Evolutionary conservation across 2,888 invertebrate genomes (phyloP), one percentile per base, ranked within the genome.

Genomic region (Pollenia amentaria): DNA sequence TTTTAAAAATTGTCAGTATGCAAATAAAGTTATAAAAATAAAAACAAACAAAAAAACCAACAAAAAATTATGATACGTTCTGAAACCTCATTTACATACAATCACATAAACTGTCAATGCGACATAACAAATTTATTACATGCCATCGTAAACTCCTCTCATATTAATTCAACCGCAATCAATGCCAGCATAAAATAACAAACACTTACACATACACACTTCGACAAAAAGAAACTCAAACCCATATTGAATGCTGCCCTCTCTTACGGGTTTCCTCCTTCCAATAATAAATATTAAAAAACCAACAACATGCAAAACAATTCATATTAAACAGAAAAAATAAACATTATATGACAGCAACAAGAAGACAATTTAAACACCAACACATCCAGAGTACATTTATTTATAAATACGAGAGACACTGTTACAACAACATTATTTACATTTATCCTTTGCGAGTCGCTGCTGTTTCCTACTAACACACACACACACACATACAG

Each of bases 81-180:
- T 87, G 87, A 84, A 73, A 87, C 84, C 84, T 84, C 76, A 81
- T 88, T 83, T 84, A 84, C 85, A 84, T 87, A 86, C 78, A 77
- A 80, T 73, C 84, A 87, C 84, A 88, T 83, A 86, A 88, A 86
- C 88, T 88, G 88, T 88, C 88, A 88, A 88, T 88, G 88, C 87
- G 87, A 85, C 87, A 88, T 88, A 85, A 88, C 87, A 85, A 88
- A 88, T 88, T 88, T 88, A 88, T 88, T 88, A 85, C 80, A 81
- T 81, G 65, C 76, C 85, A 87, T 80, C 67, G 87, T 87, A 87
- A 87, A 87, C 80, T 84, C 77, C 82, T 65, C 86, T 86, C 78
- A 84, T 87, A 87, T 80, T 87, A 87, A 87, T 84, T 84, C 73
- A 81, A 77, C 87, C 87, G 77, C 87, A 87, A 87, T 80, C 84